Base-by-base conservation (phyloP, 2,888 invertebrate genomes). In the Caenorhabditis parvicauda region DNA sequence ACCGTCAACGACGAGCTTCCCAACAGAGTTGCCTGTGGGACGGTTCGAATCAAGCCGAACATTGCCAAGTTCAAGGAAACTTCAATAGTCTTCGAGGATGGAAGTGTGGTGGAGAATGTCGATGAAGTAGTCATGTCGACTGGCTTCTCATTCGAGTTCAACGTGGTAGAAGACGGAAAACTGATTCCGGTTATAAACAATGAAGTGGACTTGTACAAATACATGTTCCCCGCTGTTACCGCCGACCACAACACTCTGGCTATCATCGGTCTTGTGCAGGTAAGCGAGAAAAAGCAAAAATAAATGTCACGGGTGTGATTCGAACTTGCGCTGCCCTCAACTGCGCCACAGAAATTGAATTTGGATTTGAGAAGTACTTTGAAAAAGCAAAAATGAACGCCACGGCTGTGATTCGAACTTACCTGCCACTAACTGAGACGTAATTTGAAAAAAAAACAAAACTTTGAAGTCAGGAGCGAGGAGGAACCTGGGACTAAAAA, bases 1-100 rank as follows among this genome's bases (percentile, higher is more conserved):
- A 73, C 74, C 4, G 50, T 84, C 46, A 83, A 83, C 62, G 84
- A 84, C 68, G 83, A 84, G 28, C 75, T 84, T 2, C 83, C 84
- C 1, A 81, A 82, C 54, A 77, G 84, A 42, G 82, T 84, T 41
- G 78, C 82, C 54, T 80, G 77, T 44, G 74, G 74, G 37, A 73
- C 69, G 2, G 59, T 75, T 22, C 38, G 54, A 17, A 64, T 67
- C 14, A 73, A 75, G 52, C 68, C 74, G 37, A 65, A 67, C 55
- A 75, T 76, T 54, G 41, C 43, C 27, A 42, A 47, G 32, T 76
- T 76, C 63, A 64, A 65, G 1, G 66, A 64, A 14, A 61, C 43
- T 21, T 63, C 60, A 19, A 56, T 76, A 17, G 44, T 61, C 14
- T 76, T 75, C 57, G 66, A 72, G 14, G 74, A 76, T 50, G 75